phyloP scores from a whole-genome alignment of 92 coral and sea anemone species.

The Palythoa heliodiscus region DNA sequence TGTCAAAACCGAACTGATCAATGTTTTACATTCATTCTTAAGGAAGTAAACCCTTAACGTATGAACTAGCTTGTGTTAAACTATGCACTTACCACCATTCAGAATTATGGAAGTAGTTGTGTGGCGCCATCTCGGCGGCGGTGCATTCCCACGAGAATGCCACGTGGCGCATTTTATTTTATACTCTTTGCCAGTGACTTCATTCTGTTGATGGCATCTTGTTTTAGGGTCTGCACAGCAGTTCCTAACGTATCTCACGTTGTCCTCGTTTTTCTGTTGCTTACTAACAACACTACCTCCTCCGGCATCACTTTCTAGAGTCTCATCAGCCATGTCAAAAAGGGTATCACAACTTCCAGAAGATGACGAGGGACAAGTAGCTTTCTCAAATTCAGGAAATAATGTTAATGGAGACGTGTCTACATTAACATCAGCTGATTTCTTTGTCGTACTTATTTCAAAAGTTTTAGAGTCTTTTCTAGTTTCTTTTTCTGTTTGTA shows the following conservation, averaged over 20 bases:
- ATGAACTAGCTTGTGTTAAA: not conserved
- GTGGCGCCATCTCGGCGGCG: slow-evolving; percentile 86
- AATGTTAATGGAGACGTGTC: not conserved
- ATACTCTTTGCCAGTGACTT: not conserved
- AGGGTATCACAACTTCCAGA: not conserved
- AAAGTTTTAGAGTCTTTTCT: not conserved
- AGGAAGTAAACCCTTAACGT: not conserved
- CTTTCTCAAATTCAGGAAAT: not conserved
- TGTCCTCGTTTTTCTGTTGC: not conserved
- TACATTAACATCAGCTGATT: not conserved
- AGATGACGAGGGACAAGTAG: not conserved
- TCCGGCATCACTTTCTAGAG: not conserved
- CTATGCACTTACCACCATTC: slow-evolving; percentile 36
- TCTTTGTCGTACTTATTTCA: not conserved
- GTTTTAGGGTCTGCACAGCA: not conserved
- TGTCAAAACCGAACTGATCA: no score
- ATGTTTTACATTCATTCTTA: not conserved
- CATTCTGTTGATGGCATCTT: not conserved
- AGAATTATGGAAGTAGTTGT: slow-evolving; percentile 54
- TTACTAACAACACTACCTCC: not conserved
- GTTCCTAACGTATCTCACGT: not conserved
- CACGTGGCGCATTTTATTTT: slow-evolving; percentile 18
- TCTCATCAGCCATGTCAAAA: not conserved
- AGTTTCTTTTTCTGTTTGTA: not conserved
- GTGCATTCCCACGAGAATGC: slow-evolving; percentile 55